A percentile compares a stretch with the other conserved stretches of the same genome.
These are phyloP conservation scores for Macrostomum cliftonense DNA, from an alignment of 2,888 invertebrate genomes.

Conservation along the genomic window DNA sequence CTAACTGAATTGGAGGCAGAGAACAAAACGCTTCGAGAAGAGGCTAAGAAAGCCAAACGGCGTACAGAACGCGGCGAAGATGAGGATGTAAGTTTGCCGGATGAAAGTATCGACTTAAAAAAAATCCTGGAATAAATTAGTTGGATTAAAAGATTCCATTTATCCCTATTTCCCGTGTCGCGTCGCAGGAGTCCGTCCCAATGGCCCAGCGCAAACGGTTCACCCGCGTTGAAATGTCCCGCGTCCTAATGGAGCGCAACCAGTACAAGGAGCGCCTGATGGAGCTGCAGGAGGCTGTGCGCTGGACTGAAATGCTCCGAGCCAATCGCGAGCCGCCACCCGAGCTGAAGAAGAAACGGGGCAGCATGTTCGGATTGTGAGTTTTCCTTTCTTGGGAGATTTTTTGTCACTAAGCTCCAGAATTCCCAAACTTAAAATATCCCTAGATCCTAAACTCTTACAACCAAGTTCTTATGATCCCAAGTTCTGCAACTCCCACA, in stretches of 20 bases:
- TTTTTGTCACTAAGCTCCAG: background rate
- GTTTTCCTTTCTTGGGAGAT: background rate
- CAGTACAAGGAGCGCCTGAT: slow-evolving; percentile 94
- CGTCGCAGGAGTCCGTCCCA: slow-evolving; percentile 64
- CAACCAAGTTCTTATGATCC: too few relatives aligned
- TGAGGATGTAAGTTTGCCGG: slow-evolving; percentile 4
- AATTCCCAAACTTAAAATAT: too few relatives aligned
- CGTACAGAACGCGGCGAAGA: background rate
- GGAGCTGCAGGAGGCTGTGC: slow-evolving; percentile 92
- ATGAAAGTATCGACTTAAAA: too few relatives aligned
- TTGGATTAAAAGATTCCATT: background rate
- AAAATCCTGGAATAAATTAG: too few relatives aligned
- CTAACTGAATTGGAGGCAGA: slow-evolving; percentile 71
- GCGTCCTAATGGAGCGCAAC: slow-evolving; percentile 94
- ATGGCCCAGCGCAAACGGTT: slow-evolving; percentile 86
- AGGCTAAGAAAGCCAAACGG: background rate
- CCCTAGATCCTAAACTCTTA: too few relatives aligned
- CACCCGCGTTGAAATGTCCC: slow-evolving; percentile 95
- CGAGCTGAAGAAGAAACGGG: slow-evolving; percentile 48
- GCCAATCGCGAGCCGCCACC: slow-evolving; percentile 55
- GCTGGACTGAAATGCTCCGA: slow-evolving; percentile 85
- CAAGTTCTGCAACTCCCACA: too few relatives aligned
- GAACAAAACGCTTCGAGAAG: slow-evolving; percentile 44
- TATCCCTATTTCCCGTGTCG: too few relatives aligned
- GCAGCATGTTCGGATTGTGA: background rate